Percentiles rank a stretch among this genome's conserved stretches.
phyloP scores from a whole-genome alignment of 1,140 invertebrate species.

The Caenorhabditis brenneri region DNA sequence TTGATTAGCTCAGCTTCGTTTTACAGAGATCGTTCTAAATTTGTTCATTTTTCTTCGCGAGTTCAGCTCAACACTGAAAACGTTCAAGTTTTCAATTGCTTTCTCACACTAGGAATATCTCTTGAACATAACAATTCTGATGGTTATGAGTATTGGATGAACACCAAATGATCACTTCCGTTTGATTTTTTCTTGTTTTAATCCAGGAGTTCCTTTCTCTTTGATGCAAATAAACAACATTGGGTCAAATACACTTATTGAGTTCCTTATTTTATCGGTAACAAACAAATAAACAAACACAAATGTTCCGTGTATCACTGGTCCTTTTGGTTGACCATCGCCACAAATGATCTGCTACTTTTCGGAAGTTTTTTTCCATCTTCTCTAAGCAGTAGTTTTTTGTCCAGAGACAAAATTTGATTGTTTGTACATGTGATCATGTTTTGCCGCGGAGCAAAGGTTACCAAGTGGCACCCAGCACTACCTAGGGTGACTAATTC shows the following conservation, averaged over 20 bases:
- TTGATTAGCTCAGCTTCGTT: no score
- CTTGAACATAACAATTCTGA: no score
- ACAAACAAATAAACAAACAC: slow-evolving; percentile 11
- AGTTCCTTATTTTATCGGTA: neutral
- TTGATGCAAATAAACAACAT: neutral
- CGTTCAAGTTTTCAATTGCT: no score
- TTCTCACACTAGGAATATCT: no score
- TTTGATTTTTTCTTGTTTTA: no score
- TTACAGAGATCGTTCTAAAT: no score
- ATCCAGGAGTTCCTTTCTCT: neutral
- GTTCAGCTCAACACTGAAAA: no score
- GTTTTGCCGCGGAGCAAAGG: slow-evolving; percentile 32
- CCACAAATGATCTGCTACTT: neutral
- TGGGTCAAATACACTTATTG: neutral
- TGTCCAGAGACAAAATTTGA: neutral
- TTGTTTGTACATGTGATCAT: slow-evolving; percentile 33
- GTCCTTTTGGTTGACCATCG: neutral
- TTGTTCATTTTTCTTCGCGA: no score
- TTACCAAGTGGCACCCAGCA: slow-evolving; percentile 15
- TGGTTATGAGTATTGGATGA: no score
- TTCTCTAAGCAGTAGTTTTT: neutral
- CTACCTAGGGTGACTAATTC: neutral
- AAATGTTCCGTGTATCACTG: neutral
- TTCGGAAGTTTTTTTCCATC: neutral
- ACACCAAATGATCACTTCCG: slow-evolving; percentile 1